Evolutionary conservation across 2,113 vertebrate genomes (phyloP).

Genomic region (Buteo buteo): DNA sequence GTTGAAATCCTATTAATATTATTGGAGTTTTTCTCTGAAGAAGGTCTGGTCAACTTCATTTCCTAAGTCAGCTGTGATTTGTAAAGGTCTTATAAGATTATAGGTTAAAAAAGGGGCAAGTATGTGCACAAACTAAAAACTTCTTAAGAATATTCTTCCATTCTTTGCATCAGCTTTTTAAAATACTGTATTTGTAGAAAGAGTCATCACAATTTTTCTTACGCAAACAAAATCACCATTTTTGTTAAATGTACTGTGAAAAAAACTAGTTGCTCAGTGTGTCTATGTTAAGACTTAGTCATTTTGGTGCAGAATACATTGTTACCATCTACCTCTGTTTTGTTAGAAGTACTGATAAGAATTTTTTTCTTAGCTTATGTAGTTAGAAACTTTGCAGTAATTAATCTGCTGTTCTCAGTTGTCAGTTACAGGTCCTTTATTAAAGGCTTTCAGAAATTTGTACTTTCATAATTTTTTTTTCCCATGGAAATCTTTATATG

Average conservation of each 20-base stretch:
- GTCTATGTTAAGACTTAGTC: background rate
- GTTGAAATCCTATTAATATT: background rate
- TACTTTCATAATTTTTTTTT: background rate
- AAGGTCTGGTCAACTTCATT: background rate
- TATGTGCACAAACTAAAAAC: background rate
- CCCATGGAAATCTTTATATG: background rate
- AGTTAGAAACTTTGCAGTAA: background rate
- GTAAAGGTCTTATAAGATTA: background rate
- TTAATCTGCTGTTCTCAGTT: background rate
- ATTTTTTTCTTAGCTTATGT: background rate
- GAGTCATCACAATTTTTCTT: background rate
- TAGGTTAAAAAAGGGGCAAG: background rate
- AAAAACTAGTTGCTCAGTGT: background rate
- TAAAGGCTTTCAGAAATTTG: background rate
- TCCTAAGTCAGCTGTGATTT: background rate
- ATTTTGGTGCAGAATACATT: background rate
- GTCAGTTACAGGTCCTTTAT: background rate
- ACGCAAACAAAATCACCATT: background rate
- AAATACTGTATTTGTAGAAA: background rate
- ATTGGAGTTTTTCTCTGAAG: background rate
- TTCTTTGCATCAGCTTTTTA: background rate
- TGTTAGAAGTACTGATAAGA: background rate
- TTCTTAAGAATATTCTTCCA: background rate
- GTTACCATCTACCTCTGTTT: background rate
- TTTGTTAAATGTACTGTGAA: background rate